Evolutionary conservation across 2,888 invertebrate genomes (phyloP).

Genomic region (Drosophila subquinaria): DNA sequence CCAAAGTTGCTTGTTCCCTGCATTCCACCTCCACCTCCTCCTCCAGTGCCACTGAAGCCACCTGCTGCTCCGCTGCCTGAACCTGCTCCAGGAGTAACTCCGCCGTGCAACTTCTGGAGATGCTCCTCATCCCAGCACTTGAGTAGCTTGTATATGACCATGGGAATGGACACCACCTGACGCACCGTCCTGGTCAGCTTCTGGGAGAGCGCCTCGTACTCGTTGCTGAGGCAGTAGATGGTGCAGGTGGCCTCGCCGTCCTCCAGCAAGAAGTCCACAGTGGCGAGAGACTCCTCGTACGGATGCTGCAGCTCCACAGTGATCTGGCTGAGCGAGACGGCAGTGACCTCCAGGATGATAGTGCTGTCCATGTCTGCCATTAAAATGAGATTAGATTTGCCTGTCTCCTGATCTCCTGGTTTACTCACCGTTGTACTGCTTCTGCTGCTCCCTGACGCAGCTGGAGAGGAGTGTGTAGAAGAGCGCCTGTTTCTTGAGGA

Average conservation of each 20-base stretch:
- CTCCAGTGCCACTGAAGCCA: conserved; percentile 38
- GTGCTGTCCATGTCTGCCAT: conserved; percentile 85
- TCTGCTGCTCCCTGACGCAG: conserved; percentile 93
- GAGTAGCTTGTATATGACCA: conserved; percentile 94
- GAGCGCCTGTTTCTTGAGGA: conserved; percentile 94
- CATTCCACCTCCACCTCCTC: conserved; percentile 40
- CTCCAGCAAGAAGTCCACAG: conserved; percentile 94
- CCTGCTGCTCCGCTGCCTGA: conserved; percentile 40
- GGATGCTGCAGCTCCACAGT: conserved; percentile 97
- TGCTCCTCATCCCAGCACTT: conserved; percentile 93
- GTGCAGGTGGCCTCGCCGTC: conserved; percentile 93
- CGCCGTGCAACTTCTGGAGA: conserved; percentile 86
- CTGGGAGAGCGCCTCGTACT: conserved; percentile 85
- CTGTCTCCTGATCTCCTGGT: background rate
- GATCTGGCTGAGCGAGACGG: conserved; percentile 95
- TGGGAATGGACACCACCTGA: conserved; percentile 96
- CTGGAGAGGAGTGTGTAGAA: conserved; percentile 96
- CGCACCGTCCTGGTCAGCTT: conserved; percentile 90
- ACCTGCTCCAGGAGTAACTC: conserved; percentile 32
- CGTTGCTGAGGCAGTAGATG: conserved; percentile 89
- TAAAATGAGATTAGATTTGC: background rate
- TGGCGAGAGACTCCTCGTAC: conserved; percentile 95
- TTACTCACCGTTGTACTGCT: conserved; percentile 88
- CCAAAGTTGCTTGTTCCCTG: conserved; percentile 38
- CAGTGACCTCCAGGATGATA: conserved; percentile 96